Evolutionary conservation across 2,888 invertebrate genomes (phyloP).

Genomic region (Drosophila peninsularis): DNA sequence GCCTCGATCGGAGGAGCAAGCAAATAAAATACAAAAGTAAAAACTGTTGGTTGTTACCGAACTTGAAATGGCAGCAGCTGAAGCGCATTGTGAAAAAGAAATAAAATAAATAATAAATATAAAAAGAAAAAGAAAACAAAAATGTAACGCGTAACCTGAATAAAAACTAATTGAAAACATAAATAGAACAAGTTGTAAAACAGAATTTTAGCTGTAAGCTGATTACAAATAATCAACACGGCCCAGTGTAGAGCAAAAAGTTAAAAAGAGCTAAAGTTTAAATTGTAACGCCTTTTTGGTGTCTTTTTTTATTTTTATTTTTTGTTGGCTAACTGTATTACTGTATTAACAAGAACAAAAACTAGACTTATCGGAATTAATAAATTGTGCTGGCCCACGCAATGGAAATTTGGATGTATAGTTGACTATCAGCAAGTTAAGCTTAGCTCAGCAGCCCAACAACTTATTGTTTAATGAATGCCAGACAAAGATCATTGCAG

Average conservation of each 20-base stretch:
- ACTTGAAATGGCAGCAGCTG: slow-evolving; percentile 40
- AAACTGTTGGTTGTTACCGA: slow-evolving; percentile 58
- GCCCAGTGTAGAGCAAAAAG: slow-evolving; percentile 30
- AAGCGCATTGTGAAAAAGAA: slow-evolving; percentile 54
- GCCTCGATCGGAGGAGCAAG: slow-evolving; percentile 48
- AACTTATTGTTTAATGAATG: slow-evolving; percentile 23
- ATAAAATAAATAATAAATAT: slow-evolving; percentile 16
- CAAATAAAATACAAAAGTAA: slow-evolving; percentile 49
- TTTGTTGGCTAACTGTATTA: slow-evolving; percentile 20
- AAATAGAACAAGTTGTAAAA: slow-evolving; percentile 38
- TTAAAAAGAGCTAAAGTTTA: slow-evolving; percentile 15
- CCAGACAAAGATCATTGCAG: background rate
- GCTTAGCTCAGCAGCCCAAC: slow-evolving; percentile 21
- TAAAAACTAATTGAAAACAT: slow-evolving; percentile 48
- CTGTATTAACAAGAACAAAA: slow-evolving; percentile 20
- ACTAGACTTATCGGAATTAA: slow-evolving; percentile 18
- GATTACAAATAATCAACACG: slow-evolving; percentile 46
- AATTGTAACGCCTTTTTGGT: slow-evolving; percentile 31
- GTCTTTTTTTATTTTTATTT: background rate
- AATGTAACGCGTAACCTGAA: slow-evolving; percentile 71
- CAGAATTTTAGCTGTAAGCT: slow-evolving; percentile 61
- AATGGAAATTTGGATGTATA: background rate
- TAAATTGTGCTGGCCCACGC: slow-evolving; percentile 1
- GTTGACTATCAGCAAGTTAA: background rate
- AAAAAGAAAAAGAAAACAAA: slow-evolving; percentile 48